Percentiles rank a stretch among this genome's conserved stretches.
These are phyloP conservation scores for Xiphophorus hellerii DNA, from an alignment of 2,113 vertebrate genomes.

Conservation along the genomic window DNA sequence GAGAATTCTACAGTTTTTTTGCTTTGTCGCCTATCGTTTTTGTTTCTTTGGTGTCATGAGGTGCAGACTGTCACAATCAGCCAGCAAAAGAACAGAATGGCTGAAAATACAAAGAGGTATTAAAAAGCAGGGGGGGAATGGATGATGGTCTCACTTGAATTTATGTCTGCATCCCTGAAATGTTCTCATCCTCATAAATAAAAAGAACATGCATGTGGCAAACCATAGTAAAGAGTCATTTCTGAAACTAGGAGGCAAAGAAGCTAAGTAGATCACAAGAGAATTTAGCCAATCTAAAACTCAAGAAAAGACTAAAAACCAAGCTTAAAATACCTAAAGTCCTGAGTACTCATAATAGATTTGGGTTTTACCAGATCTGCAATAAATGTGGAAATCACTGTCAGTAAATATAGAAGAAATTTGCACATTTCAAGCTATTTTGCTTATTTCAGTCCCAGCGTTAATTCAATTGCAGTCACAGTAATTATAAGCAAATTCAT, in stretches of 20 bases:
- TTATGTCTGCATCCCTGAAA: background rate
- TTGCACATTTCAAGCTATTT: background rate
- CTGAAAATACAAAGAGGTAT: background rate
- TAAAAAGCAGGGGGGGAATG: background rate
- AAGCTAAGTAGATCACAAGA: background rate
- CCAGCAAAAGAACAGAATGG: background rate
- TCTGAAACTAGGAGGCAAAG: background rate
- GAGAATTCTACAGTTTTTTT: conserved; percentile 16
- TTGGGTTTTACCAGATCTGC: background rate
- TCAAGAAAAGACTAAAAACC: background rate
- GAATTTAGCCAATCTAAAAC: background rate
- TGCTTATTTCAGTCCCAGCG: background rate
- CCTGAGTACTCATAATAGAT: background rate
- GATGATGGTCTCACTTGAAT: background rate
- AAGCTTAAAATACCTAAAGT: background rate
- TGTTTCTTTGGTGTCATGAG: conserved; percentile 19
- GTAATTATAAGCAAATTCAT: conserved; percentile 16
- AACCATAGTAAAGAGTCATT: background rate
- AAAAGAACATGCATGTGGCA: background rate
- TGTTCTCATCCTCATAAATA: background rate
- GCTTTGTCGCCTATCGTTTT: background rate
- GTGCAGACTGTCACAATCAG: conserved; percentile 2
- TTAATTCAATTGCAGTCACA: conserved; percentile 21
- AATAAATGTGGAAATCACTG: background rate
- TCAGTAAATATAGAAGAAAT: background rate